Evolutionary conservation across 2,797 vertebrate genomes (phyloP), one percentile per base, ranked within the genome.

Genomic region (Scleropages formosus): DNA sequence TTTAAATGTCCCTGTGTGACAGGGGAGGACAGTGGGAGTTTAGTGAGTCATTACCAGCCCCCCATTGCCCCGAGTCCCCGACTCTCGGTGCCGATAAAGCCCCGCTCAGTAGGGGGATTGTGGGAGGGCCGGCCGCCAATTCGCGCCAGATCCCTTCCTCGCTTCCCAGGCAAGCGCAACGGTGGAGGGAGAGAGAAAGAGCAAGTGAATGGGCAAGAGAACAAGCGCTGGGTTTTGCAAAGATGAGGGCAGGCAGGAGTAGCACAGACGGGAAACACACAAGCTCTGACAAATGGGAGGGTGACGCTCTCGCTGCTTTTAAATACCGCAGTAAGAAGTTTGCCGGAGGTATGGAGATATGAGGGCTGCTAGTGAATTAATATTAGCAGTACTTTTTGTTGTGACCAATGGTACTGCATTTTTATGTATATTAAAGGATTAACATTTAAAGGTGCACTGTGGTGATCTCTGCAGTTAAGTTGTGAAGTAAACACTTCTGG

Each of bases 1-100:
- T 60, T 72, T 60, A 72, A 72, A 72, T 27, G 24, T 51, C 31
- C 72, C 46, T 63, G 72, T 73, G 20, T 60, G 46, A 60, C 51
- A 39, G 72, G 39, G 47, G 59, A 22, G 72, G 72, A 73, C 22
- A 60, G 58, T 60, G 4, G 39, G 72, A 63, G 72, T 64, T 73
- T 73, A 73, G 72, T 46, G 60, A 64, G 59, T 73, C 72, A 73
- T 73, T 73, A 73, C 59, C 46, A 22, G 27, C 39, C 26, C 31
- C 63, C 31, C 31, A 39, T 39, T 6, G 31, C 31, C 31, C 31
- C 31, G 31, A 6, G 6, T 39, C 63, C 39, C 26, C 16, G 31
- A 65, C 63, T 39, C 60, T 49, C 72, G 31, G 44, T 27, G 58
- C 59, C 31, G 60, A 63, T 46, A 61, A 62, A 63, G 20, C 72